A percentile compares a stretch with the other conserved stretches of the same genome.
These are phyloP conservation scores for Anastrepha obliqua DNA, from an alignment of 1,140 invertebrate genomes.

Conservation along the genomic window DNA sequence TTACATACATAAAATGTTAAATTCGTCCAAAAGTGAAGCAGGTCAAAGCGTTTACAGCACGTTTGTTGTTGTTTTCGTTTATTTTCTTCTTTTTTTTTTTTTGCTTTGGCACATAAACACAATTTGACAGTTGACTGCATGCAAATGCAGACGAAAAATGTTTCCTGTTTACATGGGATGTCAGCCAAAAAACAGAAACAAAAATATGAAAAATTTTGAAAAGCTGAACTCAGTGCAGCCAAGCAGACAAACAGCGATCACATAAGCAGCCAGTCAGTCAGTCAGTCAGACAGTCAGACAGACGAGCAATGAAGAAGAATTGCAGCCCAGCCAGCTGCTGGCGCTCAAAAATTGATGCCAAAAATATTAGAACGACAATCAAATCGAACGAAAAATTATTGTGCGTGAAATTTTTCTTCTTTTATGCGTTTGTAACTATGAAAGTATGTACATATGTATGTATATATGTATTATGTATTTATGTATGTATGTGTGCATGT, in stretches of 20 bases:
- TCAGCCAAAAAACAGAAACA: not conserved
- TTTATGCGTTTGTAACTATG: not conserved
- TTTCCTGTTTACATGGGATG: slow-evolving; percentile 18
- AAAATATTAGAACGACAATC: slow-evolving; percentile 32
- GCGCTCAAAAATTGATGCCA: slow-evolving; percentile 19
- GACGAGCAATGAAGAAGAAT: not conserved
- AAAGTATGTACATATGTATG: not conserved
- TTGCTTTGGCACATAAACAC: not conserved
- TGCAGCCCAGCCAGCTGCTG: slow-evolving; percentile 1
- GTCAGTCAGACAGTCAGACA: not conserved
- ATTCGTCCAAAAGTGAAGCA: not conserved
- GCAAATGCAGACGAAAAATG: slow-evolving; percentile 29
- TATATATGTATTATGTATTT: not conserved
- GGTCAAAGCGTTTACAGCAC: not conserved
- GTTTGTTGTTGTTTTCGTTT: not conserved
- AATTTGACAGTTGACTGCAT: slow-evolving; percentile 41
- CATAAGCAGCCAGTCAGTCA: not conserved
- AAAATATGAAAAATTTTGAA: not conserved
- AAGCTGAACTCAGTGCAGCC: not conserved
- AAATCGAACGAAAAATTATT: slow-evolving; percentile 29
- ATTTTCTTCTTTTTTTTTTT: not conserved
- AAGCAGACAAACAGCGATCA: not conserved
- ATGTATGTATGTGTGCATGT: not conserved
- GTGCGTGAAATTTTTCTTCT: not conserved
- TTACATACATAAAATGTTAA: not conserved